Conservation (phyloP, 2,888 invertebrate species). For the Malthinus flaveolus region DNA sequence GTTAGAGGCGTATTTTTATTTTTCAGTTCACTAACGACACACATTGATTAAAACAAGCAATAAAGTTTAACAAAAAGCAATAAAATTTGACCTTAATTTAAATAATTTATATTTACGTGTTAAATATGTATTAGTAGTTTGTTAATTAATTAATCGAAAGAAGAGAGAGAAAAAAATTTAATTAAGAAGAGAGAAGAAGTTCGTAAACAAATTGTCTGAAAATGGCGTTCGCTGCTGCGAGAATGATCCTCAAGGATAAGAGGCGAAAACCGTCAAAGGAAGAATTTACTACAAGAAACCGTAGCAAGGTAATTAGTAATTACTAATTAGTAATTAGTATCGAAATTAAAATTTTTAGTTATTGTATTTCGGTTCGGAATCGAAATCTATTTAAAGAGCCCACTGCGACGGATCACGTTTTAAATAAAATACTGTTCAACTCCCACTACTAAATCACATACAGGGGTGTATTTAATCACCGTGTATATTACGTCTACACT, state of each 20-base stretch:
- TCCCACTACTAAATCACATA: too few species aligned
- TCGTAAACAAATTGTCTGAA: background rate
- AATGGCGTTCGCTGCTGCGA: slow-evolving; percentile 84
- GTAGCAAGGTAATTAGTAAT: slow-evolving; percentile 73
- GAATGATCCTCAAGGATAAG: slow-evolving; percentile 84
- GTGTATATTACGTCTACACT: too few species aligned
- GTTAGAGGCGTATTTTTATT: too few species aligned
- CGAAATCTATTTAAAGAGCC: too few species aligned
- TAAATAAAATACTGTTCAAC: too few species aligned
- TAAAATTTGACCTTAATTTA: background rate
- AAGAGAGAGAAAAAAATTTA: background rate
- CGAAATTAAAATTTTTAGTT: too few species aligned
- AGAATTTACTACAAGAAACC: slow-evolving; percentile 71
- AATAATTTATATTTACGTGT: background rate
- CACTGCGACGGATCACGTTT: too few species aligned
- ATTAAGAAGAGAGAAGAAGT: background rate
- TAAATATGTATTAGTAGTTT: slow-evolving; percentile 2
- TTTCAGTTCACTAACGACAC: too few species aligned
- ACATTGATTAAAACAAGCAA: background rate
- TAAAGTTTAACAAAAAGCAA: slow-evolving; percentile 1
- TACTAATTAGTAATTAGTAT: background rate
- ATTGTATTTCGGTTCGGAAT: too few species aligned
- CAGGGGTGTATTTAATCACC: too few species aligned
- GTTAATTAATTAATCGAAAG: background rate
- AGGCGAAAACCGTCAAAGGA: slow-evolving; percentile 80